Percentiles rank a stretch among this genome's conserved stretches.
phyloP scores from a whole-genome alignment of 2,797 vertebrate species.

The Craterocephalus amniculus region DNA sequence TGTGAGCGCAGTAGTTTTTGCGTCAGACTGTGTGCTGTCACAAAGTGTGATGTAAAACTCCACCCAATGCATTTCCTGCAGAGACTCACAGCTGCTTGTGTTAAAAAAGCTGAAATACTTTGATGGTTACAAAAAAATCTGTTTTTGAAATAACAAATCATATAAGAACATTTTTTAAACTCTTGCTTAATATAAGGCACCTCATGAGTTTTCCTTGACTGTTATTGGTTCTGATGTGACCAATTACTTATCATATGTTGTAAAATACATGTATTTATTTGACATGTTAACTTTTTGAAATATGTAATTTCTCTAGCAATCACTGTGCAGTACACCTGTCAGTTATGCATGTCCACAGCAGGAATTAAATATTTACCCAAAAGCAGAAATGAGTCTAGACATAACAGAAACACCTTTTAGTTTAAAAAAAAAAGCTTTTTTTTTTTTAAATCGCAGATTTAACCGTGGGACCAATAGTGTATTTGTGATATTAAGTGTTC shows the following conservation, averaged over 20 bases:
- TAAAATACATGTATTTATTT: too few species aligned
- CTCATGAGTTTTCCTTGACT: too few species aligned
- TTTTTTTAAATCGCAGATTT: background rate
- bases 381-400: too few species aligned
- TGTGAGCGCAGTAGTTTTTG: background rate
- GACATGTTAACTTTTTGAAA: too few species aligned
- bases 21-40: background rate
- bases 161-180: background rate
- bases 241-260: too few species aligned
- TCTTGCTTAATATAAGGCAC: too few species aligned
- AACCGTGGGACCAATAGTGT: too few species aligned
- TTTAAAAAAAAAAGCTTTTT: too few species aligned
- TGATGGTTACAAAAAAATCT: too few species aligned
- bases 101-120: background rate
- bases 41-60: background rate
- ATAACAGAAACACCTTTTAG: too few species aligned
- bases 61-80: background rate
- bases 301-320: background rate
- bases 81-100: background rate
- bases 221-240: too few species aligned
- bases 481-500: background rate
- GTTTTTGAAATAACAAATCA: background rate
- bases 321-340: background rate
- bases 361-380: background rate
- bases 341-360: background rate